Evolutionary conservation across 1,140 invertebrate species (phyloP).

Genomic region (Onthophagus taurus): DNA sequence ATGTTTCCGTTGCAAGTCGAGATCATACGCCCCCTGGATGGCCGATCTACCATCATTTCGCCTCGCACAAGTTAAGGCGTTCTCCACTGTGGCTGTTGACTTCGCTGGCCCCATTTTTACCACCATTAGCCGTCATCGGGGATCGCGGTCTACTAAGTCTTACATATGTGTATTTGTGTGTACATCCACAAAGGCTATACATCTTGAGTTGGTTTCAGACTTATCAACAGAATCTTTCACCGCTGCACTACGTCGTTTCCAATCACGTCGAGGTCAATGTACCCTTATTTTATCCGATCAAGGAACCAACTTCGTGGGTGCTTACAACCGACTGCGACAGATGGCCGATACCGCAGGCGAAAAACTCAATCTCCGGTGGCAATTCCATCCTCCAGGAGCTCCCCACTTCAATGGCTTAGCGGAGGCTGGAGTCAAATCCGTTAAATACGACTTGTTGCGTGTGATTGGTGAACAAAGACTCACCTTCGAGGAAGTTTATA

Average conservation of each 20-base stretch:
- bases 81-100: conserved; percentile 8
- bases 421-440: too few species aligned
- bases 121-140: neutral
- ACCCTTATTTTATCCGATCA: conserved; percentile 29
- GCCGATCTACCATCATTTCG: neutral
- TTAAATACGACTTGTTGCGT: neutral
- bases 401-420: too few species aligned
- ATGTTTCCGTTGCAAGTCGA: neutral
- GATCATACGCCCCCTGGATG: neutral
- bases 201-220: conserved; percentile 15
- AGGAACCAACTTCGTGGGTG: conserved; percentile 33
- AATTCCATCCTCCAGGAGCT: too few species aligned
- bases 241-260: conserved; percentile 15
- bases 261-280: conserved; percentile 17
- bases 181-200: conserved; percentile 14
- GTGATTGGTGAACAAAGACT: too few species aligned
- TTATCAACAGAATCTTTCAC: conserved; percentile 13
- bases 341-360: neutral
- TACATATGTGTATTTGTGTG: conserved; percentile 17
- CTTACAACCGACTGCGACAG: neutral
- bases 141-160: conserved; percentile 6
- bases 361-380: neutral
- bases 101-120: conserved; percentile 10
- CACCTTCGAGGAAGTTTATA: too few species aligned
- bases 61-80: neutral